phyloP scores from a whole-genome alignment of 2,888 invertebrate genomes.

The Amiota communis region DNA sequence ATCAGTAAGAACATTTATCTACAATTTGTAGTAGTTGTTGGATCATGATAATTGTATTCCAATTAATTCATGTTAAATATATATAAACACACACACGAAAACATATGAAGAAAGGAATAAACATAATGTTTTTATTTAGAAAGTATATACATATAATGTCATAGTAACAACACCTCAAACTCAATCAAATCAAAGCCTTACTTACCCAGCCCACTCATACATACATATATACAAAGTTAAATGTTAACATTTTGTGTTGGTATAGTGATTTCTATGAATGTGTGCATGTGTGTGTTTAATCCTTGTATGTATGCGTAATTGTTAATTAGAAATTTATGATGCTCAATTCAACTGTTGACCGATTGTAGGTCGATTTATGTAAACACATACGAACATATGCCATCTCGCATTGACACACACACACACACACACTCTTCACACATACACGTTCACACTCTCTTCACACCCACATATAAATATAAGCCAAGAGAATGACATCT shows the following conservation, averaged over 20 bases:
- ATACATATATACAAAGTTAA: neutral
- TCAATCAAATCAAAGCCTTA: neutral
- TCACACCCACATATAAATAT: neutral
- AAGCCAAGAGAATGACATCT: neutral
- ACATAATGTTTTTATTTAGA: too few species aligned
- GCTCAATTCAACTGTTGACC: slow-evolving; percentile 17
- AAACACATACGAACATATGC: neutral
- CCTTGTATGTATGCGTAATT: neutral
- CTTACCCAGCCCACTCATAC: neutral
- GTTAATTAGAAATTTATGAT: slow-evolving; percentile 22
- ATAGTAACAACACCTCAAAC: too few species aligned
- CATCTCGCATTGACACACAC: neutral
- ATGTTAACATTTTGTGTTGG: neutral
- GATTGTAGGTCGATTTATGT: slow-evolving; percentile 1
- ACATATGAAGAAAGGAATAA: neutral
- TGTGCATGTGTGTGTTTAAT: neutral
- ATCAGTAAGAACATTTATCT: too few species aligned
- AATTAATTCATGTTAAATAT: slow-evolving; percentile 25
- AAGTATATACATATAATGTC: too few species aligned
- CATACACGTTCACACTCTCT: neutral
- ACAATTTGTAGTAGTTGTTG: neutral
- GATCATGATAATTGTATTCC: slow-evolving; percentile 9
- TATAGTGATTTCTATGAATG: neutral
- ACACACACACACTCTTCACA: neutral
- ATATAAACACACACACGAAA: neutral